phyloP scores from a whole-genome alignment of 1,140 invertebrate species.

The Drosophila hydei region DNA sequence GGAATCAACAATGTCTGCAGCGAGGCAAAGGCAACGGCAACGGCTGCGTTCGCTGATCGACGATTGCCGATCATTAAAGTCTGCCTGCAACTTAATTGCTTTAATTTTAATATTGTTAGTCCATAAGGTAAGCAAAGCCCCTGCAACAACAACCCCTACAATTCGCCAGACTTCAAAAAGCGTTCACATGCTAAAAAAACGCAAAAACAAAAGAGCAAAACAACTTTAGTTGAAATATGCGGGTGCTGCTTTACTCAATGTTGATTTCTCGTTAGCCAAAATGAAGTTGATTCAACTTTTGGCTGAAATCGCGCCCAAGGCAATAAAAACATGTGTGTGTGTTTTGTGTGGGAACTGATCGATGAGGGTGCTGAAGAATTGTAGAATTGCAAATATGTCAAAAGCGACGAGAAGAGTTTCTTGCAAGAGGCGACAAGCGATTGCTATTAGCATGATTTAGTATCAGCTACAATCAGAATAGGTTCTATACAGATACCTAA shows the following conservation, averaged over 20 bases:
- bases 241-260: conserved; percentile 47
- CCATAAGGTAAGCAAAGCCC: conserved; percentile 71
- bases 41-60: conserved; percentile 55
- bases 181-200: conserved; percentile 41
- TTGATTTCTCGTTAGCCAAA: conserved; percentile 47
- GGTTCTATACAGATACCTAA: no score
- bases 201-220: conserved; percentile 31
- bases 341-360: conserved; percentile 22
- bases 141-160: conserved; percentile 14
- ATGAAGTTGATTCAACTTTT: conserved; percentile 56
- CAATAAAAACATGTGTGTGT: conserved; percentile 16
- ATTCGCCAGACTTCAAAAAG: conserved; percentile 14
- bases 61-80: conserved; percentile 80
- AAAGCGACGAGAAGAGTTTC: not conserved
- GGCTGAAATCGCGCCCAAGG: conserved; percentile 42
- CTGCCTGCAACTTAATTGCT: conserved; percentile 82
- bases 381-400: conserved; percentile 12
- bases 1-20: conserved; percentile 57
- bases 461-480: not conserved
- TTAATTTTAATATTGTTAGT: conserved; percentile 82
- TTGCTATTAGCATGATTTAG: not conserved
- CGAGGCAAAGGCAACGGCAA: conserved; percentile 61
- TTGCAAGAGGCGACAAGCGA: not conserved
- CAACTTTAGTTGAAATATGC: conserved; percentile 51
- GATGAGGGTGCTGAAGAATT: conserved; percentile 25